Evolutionary conservation across 2,113 vertebrate genomes (phyloP), one percentile per base, ranked within the genome.

Genomic region (Mandrillus leucophaeus): DNA sequence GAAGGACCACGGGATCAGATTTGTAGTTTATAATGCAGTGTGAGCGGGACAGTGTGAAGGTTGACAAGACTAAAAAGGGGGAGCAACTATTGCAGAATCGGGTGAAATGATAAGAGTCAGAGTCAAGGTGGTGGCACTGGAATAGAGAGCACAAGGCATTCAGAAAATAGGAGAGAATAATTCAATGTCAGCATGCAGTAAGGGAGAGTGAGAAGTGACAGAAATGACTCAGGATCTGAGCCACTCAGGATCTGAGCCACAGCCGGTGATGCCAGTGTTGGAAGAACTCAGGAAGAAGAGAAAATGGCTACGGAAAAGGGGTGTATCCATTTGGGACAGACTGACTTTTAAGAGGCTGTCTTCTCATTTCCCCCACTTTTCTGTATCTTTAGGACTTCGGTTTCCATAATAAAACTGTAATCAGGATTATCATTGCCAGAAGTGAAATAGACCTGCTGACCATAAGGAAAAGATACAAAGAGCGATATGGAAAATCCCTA

Each of bases 331-430:
- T 35, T 40, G 38, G 64, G 4, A 40, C 6, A 32, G 50, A 30
- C 6, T 61, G 16, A 81, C 18, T 70, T 59, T 32, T 11, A 73
- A 25, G 30, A 20, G 0, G 18, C 6, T 3, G 1, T 32, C 70
- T 89, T 68, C 64, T 84, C 30, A 50, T 13, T 35, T 17, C 50
- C 61, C 88, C 3, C 18, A 73, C 35, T 50, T 8, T 20, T 83
- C 50, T 93, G 30, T 78, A 40, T 57, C 75, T 96, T 88, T 85
- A 99, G 99, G 99, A 99, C 48, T 98, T 98, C 9, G 99, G 99
- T 17, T 99, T 99, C 96, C 99, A 99, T 85, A 99, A 99, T 59
- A 99, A 98, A 98, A 99, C 99, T 4, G 35, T 99, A 82, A 99
- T 99, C 97, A 98, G 99, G 93, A 99, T 98, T 95, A 95, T 99